phyloP scores from a whole-genome alignment of 1,140 invertebrate genomes.

The Megalopta genalis region DNA sequence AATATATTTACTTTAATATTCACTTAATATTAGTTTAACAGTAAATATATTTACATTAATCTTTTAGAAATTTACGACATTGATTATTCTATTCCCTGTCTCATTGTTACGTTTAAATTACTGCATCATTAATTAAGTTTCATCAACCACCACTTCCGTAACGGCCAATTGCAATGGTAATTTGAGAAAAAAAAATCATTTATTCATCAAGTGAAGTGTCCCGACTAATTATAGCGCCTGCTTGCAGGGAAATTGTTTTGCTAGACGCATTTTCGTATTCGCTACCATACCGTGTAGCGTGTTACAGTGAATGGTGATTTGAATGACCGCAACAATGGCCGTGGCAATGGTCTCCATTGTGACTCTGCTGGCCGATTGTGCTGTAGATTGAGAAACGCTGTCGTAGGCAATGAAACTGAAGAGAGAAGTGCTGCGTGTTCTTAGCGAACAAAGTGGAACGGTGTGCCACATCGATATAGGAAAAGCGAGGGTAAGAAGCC shows the following conservation, averaged over 20 bases:
- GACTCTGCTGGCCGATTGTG: background rate
- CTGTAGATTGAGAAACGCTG: slow-evolving; percentile 36
- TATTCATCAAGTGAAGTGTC: no score
- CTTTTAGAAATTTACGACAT: no score
- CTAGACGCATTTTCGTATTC: slow-evolving; percentile 1
- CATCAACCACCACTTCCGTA: no score
- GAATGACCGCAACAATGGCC: slow-evolving; percentile 19
- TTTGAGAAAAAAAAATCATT: background rate
- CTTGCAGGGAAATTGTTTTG: no score
- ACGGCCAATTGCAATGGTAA: background rate
- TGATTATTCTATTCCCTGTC: no score
- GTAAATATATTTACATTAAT: no score
- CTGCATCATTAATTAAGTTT: no score
- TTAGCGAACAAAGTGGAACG: slow-evolving; percentile 66
- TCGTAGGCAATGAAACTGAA: slow-evolving; percentile 41
- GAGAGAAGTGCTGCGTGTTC: slow-evolving; percentile 52
- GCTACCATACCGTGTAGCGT: background rate
- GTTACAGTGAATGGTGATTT: background rate
- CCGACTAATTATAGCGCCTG: no score
- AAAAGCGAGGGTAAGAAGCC: slow-evolving; percentile 63
- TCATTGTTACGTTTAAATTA: no score
- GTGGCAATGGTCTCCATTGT: slow-evolving; percentile 2
- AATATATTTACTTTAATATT: no score
- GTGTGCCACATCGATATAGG: slow-evolving; percentile 70
- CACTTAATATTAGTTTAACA: no score